Percentiles rank a stretch among this genome's conserved stretches.
Conservation (phyloP, 2,888 invertebrate genomes). For the Zaprionus obscuricornis region DNA sequence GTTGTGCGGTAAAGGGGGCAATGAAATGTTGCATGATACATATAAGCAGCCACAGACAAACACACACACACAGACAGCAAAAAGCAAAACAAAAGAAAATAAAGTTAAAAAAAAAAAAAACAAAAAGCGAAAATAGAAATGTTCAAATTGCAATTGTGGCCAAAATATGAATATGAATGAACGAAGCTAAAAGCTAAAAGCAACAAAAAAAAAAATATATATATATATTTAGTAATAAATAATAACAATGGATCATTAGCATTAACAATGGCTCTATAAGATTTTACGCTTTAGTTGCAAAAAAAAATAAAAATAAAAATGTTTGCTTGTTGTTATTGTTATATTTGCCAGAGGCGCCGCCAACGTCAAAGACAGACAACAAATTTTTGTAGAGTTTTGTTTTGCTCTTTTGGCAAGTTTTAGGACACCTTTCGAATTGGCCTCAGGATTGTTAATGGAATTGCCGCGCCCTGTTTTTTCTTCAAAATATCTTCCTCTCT, state of each 20-base stretch:
- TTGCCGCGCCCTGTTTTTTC: conserved; percentile 32
- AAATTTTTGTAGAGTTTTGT: too few relatives aligned
- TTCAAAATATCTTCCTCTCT: too few relatives aligned
- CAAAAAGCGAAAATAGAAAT: conserved; percentile 18
- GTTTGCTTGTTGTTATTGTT: conserved; percentile 8
- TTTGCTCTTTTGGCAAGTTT: too few relatives aligned
- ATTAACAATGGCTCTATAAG: conserved; percentile 43
- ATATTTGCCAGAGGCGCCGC: conserved; percentile 41
- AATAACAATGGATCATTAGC: conserved; percentile 55
- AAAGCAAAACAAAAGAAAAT: conserved; percentile 30
- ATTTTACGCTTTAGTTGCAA: conserved; percentile 8
- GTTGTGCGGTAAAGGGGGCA: background rate
- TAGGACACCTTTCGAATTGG: conserved; percentile 58
- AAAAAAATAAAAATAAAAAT: too few relatives aligned
- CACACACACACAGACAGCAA: background rate
- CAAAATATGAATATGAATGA: conserved; percentile 29
- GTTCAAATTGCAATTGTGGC: conserved; percentile 35
- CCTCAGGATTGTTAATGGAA: conserved; percentile 49
- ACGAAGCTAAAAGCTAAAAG: background rate
- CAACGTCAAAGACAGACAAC: conserved; percentile 1
- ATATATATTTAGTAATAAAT: too few relatives aligned
- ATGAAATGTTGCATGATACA: conserved; percentile 38
- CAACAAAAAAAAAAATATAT: too few relatives aligned
- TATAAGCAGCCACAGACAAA: conserved; percentile 23
- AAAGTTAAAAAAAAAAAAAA: conserved; percentile 24